Conservation (phyloP, 2,797 vertebrate species). For the Chrysocyon brachyurus region DNA sequence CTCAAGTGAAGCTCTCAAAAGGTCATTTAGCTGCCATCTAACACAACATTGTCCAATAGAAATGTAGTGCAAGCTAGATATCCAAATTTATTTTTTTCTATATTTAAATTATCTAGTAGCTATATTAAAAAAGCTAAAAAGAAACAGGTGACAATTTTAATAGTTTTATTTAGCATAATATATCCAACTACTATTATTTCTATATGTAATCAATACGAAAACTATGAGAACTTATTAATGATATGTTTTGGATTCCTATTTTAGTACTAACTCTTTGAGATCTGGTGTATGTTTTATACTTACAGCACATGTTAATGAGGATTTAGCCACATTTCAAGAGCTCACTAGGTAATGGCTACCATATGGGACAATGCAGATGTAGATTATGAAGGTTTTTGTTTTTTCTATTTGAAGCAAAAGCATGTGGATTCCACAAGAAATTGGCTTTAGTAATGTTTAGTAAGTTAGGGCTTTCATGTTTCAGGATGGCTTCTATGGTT, state of each 20-base stretch:
- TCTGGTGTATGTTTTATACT: neutral
- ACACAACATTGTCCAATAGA: neutral
- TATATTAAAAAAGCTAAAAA: neutral
- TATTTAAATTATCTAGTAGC: neutral
- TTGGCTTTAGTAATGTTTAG: neutral
- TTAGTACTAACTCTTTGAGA: constrained; percentile 27
- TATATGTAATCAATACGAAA: neutral
- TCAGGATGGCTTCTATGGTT: constrained; percentile 34
- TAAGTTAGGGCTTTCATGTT: constrained; percentile 30
- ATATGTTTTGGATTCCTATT: constrained; percentile 31
- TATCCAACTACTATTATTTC: constrained; percentile 6
- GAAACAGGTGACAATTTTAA: constrained; percentile 33
- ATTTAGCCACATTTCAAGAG: neutral
- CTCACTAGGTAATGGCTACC: neutral
- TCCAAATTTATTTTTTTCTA: neutral
- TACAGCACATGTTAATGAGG: neutral
- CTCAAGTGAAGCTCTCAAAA: neutral
- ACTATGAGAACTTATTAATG: neutral
- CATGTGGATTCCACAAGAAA: neutral
- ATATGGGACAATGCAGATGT: neutral
- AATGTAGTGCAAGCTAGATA: neutral
- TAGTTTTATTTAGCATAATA: constrained; percentile 1
- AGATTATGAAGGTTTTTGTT: neutral
- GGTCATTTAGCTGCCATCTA: neutral
- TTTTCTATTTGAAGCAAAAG: neutral